phyloP scores from a whole-genome alignment of 2,888 invertebrate species.

The Papilio elwesi region DNA sequence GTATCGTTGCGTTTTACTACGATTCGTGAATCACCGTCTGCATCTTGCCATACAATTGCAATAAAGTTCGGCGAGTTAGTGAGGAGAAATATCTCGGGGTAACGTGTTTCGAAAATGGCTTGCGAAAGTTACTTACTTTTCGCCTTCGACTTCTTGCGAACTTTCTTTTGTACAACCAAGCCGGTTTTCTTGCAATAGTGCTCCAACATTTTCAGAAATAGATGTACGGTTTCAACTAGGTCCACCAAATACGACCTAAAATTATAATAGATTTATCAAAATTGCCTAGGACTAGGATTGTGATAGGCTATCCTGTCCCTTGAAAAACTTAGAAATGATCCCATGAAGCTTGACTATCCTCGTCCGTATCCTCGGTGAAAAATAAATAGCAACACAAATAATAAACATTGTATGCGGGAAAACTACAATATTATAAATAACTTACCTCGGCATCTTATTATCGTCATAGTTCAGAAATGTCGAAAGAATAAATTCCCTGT shows the following conservation, averaged over 20 bases:
- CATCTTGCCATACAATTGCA: slow-evolving; percentile 25
- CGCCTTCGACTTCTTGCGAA: slow-evolving; percentile 73
- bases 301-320: too few species aligned
- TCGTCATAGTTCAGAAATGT: slow-evolving; percentile 93
- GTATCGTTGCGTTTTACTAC: background rate
- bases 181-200: slow-evolving; percentile 86
- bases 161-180: slow-evolving; percentile 89
- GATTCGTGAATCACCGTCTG: slow-evolving; percentile 29
- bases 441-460: slow-evolving; percentile 92
- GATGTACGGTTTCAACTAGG: slow-evolving; percentile 94
- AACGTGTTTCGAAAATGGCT: slow-evolving; percentile 25
- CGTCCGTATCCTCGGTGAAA: too few species aligned
- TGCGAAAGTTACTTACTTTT: slow-evolving; percentile 71
- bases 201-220: slow-evolving; percentile 96
- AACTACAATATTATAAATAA: slow-evolving; percentile 58
- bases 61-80: slow-evolving; percentile 30
- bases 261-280: slow-evolving; percentile 7
- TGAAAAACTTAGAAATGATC: too few species aligned
- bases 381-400: too few species aligned
- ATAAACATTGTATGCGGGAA: too few species aligned
- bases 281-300: too few species aligned
- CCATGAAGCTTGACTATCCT: too few species aligned
- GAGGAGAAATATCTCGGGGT: slow-evolving; percentile 15
- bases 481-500: slow-evolving; percentile 93
- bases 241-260: slow-evolving; percentile 92